A percentile compares a stretch with the other conserved stretches of the same genome.
Conservation (phyloP, 1,140 invertebrate species). For the Zaprionus davidi region DNA sequence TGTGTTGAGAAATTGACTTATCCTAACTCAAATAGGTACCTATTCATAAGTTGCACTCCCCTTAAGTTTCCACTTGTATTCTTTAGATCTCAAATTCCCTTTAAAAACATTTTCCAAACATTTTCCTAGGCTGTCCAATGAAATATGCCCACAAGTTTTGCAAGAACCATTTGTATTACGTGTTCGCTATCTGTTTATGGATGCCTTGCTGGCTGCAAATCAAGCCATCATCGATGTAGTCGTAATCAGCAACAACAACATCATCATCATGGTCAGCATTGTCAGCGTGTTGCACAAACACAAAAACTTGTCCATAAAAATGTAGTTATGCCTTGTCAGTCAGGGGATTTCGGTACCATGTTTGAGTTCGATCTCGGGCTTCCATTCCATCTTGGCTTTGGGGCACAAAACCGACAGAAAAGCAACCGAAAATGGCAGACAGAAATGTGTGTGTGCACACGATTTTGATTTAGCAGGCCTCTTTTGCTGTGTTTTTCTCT, state of each 20-base stretch:
- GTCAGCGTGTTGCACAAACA: slow-evolving; percentile 19
- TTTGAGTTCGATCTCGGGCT: not conserved
- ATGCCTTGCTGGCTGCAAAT: slow-evolving; percentile 20
- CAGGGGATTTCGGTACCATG: slow-evolving; percentile 15
- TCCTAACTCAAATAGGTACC: no score
- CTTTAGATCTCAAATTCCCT: not conserved
- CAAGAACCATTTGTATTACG: slow-evolving; percentile 16
- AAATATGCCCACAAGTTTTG: not conserved
- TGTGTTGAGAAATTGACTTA: no score
- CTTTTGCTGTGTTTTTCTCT: not conserved
- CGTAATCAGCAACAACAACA: not conserved
- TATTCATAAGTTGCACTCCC: not conserved
- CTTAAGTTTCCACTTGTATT: not conserved
- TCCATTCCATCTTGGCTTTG: slow-evolving; percentile 2
- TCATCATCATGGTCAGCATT: not conserved
- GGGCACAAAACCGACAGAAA: slow-evolving; percentile 3
- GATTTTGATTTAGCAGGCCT: slow-evolving; percentile 17
- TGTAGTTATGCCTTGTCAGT: slow-evolving; percentile 37
- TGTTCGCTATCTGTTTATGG: slow-evolving; percentile 19
- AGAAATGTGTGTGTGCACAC: slow-evolving; percentile 51
- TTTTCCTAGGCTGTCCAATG: not conserved
- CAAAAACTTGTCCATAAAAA: slow-evolving; percentile 38
- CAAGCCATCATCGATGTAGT: slow-evolving; percentile 35
- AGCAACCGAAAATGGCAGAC: slow-evolving; percentile 42
- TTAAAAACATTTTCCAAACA: not conserved